Evolutionary conservation across 1,140 invertebrate species (phyloP).

Genomic region (Nasonia giraulti): DNA sequence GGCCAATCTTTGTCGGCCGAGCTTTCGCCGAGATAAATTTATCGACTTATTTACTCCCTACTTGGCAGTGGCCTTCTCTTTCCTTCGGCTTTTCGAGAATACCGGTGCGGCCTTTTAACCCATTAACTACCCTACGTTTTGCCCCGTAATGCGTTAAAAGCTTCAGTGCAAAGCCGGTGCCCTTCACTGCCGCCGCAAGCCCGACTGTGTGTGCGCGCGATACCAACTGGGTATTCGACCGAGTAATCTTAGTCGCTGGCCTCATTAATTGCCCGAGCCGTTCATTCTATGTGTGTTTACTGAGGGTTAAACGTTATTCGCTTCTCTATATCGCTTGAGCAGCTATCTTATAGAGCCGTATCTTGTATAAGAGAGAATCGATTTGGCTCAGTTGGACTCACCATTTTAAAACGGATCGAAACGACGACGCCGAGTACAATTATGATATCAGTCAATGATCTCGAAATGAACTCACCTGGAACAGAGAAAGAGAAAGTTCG

Average conservation of each 20-base stretch:
- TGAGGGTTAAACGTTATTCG: not conserved
- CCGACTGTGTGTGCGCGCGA: not conserved
- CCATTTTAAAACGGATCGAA: not conserved
- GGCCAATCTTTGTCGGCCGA: not conserved
- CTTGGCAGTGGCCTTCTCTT: not conserved
- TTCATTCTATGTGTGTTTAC: not conserved
- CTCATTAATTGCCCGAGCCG: not conserved
- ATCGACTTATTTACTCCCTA: not conserved
- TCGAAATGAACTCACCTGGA: no score
- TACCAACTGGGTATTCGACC: not conserved
- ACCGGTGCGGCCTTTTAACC: constrained; percentile 4
- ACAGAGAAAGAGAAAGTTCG: no score
- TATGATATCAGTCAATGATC: no score
- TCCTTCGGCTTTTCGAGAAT: not conserved
- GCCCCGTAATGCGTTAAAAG: constrained; percentile 24
- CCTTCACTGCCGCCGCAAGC: not conserved
- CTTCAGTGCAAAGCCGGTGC: not conserved
- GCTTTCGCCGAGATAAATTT: not conserved
- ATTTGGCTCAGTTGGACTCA: no score
- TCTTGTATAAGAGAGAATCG: no score
- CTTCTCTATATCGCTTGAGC: not conserved
- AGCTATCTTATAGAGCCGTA: not conserved
- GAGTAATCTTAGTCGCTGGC: not conserved
- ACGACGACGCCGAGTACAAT: not conserved
- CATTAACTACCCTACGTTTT: not conserved